Percentiles rank a stretch among this genome's conserved stretches.
phyloP scores from a whole-genome alignment of 2,888 invertebrate species.

The Acanthopleura granulata region DNA sequence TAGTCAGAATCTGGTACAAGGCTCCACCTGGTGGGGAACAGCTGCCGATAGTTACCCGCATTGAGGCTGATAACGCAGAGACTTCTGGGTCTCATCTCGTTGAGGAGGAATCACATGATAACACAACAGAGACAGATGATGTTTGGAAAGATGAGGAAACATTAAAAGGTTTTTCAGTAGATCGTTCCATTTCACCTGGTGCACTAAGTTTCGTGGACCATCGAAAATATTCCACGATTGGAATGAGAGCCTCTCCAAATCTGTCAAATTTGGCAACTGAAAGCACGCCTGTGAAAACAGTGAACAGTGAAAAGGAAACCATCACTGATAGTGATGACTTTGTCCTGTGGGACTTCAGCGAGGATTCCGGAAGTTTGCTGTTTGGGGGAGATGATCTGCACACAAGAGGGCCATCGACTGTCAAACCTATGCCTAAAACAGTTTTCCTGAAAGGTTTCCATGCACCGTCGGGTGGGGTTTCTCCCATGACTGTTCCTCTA shows the following conservation, averaged over 20 bases:
- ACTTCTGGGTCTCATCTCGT: too few species aligned
- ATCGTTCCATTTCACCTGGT: slow-evolving; percentile 3
- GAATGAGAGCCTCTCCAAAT: slow-evolving; percentile 38
- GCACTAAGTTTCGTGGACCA: neutral
- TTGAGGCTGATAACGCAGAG: too few species aligned
- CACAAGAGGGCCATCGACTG: neutral
- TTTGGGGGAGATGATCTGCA: slow-evolving; percentile 12
- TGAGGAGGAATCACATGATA: too few species aligned
- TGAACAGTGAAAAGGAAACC: slow-evolving; percentile 21
- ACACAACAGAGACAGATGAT: too few species aligned
- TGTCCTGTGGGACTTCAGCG: slow-evolving; percentile 56
- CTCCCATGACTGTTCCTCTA: slow-evolving; percentile 12
- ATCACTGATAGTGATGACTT: slow-evolving; percentile 55
- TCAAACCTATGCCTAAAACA: slow-evolving; percentile 25
- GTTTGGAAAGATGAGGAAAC: too few species aligned
- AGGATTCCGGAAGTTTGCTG: slow-evolving; percentile 17
- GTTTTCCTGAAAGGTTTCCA: slow-evolving; percentile 39
- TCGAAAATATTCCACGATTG: slow-evolving; percentile 33
- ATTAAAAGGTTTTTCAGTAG: neutral
- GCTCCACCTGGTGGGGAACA: too few species aligned
- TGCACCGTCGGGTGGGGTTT: slow-evolving; percentile 30
- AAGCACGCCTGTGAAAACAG: slow-evolving; percentile 19
- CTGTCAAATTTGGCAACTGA: slow-evolving; percentile 34
- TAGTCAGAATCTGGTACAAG: neutral
- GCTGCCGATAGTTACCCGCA: too few species aligned